These are phyloP conservation scores for Trichopria drosophilae DNA, from an alignment of 2,888 invertebrate genomes.

Conservation along the genomic window DNA sequence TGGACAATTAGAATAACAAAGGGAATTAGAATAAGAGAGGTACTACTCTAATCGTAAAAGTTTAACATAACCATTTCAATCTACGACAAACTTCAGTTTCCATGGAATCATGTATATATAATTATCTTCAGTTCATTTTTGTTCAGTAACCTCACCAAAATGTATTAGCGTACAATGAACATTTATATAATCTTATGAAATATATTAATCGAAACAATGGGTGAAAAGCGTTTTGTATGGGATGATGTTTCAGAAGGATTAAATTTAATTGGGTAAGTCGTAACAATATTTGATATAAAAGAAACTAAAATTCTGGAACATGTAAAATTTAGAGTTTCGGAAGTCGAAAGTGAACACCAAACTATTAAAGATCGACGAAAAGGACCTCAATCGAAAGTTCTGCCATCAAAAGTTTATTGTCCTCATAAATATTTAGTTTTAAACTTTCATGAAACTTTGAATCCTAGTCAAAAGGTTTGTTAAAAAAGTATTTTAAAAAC, in stretches of 20 bases:
- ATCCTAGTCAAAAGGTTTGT: slow-evolving; percentile 47
- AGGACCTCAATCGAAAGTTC: slow-evolving; percentile 21
- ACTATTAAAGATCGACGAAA: slow-evolving; percentile 35
- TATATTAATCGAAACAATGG: slow-evolving; percentile 37
- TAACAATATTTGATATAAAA: not conserved
- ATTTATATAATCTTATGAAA: not conserved
- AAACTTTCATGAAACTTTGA: slow-evolving; percentile 46
- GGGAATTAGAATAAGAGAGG: no score
- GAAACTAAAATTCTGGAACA: not conserved
- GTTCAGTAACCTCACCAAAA: no score
- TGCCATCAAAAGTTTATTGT: slow-evolving; percentile 40
- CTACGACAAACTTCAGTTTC: no score
- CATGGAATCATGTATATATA: no score
- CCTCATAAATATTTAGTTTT: slow-evolving; percentile 48
- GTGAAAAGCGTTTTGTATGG: slow-evolving; percentile 46
- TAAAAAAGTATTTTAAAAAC: slow-evolving; percentile 3
- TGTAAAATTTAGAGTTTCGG: slow-evolving; percentile 25
- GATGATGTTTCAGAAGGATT: slow-evolving; percentile 44
- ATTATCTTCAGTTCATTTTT: no score
- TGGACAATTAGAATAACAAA: no score
- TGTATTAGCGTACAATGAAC: not conserved
- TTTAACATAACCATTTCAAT: no score
- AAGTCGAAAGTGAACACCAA: slow-evolving; percentile 39
- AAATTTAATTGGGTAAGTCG: slow-evolving; percentile 41
- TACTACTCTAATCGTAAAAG: no score